phyloP scores from a whole-genome alignment of 2,113 vertebrate genomes.

The Macquaria ambigua region DNA sequence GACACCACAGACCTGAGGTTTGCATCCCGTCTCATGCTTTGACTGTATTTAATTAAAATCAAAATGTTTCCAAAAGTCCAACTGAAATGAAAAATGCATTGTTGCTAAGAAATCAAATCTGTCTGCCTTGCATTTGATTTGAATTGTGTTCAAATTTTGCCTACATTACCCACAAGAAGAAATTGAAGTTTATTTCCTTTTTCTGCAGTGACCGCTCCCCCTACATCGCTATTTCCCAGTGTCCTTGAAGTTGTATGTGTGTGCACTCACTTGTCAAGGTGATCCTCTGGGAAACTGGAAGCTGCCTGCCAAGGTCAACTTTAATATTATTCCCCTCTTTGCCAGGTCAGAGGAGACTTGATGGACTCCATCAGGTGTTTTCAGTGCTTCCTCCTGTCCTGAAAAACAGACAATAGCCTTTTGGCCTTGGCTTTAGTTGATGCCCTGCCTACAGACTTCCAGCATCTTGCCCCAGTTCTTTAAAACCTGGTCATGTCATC shows the following conservation, averaged over 20 bases:
- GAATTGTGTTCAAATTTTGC: neutral
- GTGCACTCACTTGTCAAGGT: neutral
- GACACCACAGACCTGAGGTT: neutral
- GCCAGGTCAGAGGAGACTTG: neutral
- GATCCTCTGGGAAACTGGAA: constrained; percentile 19
- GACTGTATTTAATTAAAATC: neutral
- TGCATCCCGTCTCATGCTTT: neutral
- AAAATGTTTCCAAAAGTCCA: neutral
- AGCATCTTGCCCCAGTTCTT: neutral
- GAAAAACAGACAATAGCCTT: neutral
- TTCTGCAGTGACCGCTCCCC: neutral
- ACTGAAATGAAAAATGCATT: neutral
- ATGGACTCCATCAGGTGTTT: constrained; percentile 19
- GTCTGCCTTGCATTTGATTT: neutral
- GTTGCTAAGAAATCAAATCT: neutral
- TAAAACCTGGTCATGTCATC: neutral
- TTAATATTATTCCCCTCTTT: neutral
- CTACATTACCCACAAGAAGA: neutral
- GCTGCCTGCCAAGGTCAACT: constrained; percentile 18
- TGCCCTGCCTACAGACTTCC: neutral
- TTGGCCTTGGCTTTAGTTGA: constrained; percentile 3
- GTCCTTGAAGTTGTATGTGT: neutral
- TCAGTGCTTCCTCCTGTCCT: neutral
- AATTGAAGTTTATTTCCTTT: neutral
- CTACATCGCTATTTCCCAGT: neutral